Percentiles rank a stretch among this genome's conserved stretches.
Conservation (phyloP, 2,888 invertebrate species). For the Drosophila neoperkinsi region DNA sequence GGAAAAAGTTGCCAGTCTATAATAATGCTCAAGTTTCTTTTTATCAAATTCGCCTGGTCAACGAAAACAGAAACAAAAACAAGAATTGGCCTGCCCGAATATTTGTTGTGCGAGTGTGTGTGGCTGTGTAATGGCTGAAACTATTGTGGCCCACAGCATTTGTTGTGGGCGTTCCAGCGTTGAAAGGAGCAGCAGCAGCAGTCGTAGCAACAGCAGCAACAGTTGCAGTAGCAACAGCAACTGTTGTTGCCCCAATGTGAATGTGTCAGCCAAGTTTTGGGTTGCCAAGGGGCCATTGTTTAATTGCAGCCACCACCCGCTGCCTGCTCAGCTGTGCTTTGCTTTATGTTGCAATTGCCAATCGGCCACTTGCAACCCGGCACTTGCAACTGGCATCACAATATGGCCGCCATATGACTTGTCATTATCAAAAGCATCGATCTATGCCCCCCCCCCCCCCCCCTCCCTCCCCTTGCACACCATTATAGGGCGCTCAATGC, state of each 20-base stretch:
- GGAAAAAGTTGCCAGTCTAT: conserved; percentile 65
- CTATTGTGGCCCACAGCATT: conserved; percentile 53
- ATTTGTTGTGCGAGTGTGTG: conserved; percentile 22
- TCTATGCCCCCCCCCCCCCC: no score
- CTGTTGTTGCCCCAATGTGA: conserved; percentile 64
- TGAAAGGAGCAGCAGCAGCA: conserved; percentile 67
- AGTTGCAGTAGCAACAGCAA: conserved; percentile 17
- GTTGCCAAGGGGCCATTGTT: conserved; percentile 56
- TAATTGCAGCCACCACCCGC: conserved; percentile 49
- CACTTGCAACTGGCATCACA: conserved; percentile 39
- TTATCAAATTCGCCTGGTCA: conserved; percentile 58
- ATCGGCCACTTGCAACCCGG: conserved; percentile 12
- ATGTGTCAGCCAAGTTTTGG: conserved; percentile 67
- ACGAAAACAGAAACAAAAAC: conserved; percentile 26
- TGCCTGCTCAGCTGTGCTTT: conserved; percentile 24
- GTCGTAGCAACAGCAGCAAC: conserved; percentile 22
- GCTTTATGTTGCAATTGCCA: conserved; percentile 36
- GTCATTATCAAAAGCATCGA: conserved; percentile 52
- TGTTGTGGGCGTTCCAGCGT: conserved; percentile 65
- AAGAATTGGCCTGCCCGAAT: conserved; percentile 52
- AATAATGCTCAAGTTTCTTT: conserved; percentile 55
- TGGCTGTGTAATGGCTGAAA: conserved; percentile 17
- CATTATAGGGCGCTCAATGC: conserved; percentile 69
- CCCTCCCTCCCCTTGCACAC: no score
- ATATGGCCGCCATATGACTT: conserved; percentile 29